Conservation (phyloP, 1,140 invertebrate species). For the Euwallacea fornicatus region DNA sequence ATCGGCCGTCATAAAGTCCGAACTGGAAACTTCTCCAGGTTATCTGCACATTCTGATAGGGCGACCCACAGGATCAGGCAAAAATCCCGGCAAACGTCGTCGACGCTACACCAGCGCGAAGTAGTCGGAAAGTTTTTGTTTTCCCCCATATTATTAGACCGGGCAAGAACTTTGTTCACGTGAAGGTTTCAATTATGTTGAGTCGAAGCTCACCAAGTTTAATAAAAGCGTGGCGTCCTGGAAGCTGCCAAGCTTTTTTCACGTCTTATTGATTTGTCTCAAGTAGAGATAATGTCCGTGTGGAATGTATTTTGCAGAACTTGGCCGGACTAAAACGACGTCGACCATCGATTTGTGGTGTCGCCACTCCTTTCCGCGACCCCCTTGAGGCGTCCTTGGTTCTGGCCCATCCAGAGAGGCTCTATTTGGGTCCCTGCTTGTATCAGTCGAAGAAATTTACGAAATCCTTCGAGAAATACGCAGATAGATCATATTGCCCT, state of each 20-base stretch:
- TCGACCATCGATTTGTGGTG: slow-evolving; percentile 20
- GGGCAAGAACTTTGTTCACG: not conserved
- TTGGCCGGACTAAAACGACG: slow-evolving; percentile 9
- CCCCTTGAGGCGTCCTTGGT: slow-evolving; percentile 5
- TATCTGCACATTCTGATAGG: not conserved
- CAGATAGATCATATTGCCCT: not conserved
- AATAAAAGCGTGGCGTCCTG: too few species aligned
- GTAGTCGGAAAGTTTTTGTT: not conserved
- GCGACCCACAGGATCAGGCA: not conserved
- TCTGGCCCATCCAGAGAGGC: not conserved
- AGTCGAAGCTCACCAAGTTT: too few species aligned
- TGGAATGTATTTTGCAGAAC: too few species aligned
- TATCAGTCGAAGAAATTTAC: slow-evolving; percentile 5
- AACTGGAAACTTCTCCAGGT: not conserved
- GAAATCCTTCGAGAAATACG: not conserved
- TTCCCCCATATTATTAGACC: not conserved
- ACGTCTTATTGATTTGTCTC: too few species aligned
- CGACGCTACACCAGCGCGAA: not conserved
- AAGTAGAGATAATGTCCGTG: too few species aligned
- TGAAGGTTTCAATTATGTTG: too few species aligned
- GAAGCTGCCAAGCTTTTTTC: too few species aligned
- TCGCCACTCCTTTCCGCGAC: not conserved
- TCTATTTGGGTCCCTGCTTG: slow-evolving; percentile 1
- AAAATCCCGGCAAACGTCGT: not conserved
- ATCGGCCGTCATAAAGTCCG: not conserved